Percentiles rank a stretch among this genome's conserved stretches.
Conservation (phyloP, 2,113 vertebrate genomes). For the Lampris megalopsis region DNA sequence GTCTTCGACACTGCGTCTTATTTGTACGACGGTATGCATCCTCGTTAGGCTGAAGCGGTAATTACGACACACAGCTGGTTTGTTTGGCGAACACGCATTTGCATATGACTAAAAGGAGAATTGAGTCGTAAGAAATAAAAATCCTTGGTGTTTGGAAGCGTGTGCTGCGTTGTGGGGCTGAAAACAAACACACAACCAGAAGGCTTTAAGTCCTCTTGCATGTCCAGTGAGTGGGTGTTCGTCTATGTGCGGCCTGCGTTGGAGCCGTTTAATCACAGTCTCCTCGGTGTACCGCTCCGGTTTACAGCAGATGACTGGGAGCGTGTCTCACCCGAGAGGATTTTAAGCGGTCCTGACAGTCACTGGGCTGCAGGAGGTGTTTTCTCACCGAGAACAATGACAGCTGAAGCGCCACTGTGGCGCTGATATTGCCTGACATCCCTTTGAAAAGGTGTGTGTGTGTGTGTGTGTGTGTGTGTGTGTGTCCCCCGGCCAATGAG, state of each 20-base stretch:
- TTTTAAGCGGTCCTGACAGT: conserved; percentile 74
- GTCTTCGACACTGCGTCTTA: too few relatives aligned
- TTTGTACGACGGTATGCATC: too few relatives aligned
- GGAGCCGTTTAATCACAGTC: conserved; percentile 37
- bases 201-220: too few relatives aligned
- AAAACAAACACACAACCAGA: too few relatives aligned
- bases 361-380: conserved; percentile 67
- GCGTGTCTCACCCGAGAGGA: conserved; percentile 51
- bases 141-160: too few relatives aligned
- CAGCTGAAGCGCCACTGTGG: conserved; percentile 45
- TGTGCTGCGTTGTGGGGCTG: too few relatives aligned
- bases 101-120: too few relatives aligned
- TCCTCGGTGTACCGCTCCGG: conserved; percentile 43
- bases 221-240: conserved; percentile 34
- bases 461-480: conserved; percentile 22
- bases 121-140: too few relatives aligned
- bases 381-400: conserved; percentile 56
- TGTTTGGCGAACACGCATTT: too few relatives aligned
- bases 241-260: conserved; percentile 25
- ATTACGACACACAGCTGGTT: too few relatives aligned
- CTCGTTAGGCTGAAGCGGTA: too few relatives aligned
- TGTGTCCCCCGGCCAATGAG: conserved; percentile 20
- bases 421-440: conserved; percentile 56
- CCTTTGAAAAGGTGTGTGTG: conserved; percentile 39
- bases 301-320: conserved; percentile 46